Conservation (phyloP, 2,888 invertebrate genomes). For the Hipparchia semele region DNA sequence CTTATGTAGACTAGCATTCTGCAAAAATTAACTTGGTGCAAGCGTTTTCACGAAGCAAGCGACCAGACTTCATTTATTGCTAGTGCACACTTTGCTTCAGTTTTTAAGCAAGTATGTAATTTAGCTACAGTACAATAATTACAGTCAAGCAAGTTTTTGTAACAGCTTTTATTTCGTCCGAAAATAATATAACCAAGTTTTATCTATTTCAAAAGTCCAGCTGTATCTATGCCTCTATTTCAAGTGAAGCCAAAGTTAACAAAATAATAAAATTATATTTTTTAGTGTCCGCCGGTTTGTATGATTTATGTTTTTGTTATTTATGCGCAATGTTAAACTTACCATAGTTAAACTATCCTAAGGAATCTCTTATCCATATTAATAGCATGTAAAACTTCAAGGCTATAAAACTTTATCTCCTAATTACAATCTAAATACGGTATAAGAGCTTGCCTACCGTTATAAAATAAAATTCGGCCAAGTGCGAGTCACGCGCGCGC, state of each 20-base stretch:
- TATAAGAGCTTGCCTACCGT: slow-evolving; percentile 38
- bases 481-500: not conserved
- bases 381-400: slow-evolving; percentile 24
- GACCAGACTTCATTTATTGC: too few species aligned
- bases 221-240: too few species aligned
- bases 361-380: slow-evolving; percentile 21
- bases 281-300: not conserved
- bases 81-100: too few species aligned
- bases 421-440: slow-evolving; percentile 40
- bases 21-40: too few species aligned
- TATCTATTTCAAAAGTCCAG: slow-evolving; percentile 59
- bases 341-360: slow-evolving; percentile 18
- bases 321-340: slow-evolving; percentile 13
- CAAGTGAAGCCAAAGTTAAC: too few species aligned
- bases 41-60: too few species aligned
- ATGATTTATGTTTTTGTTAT: slow-evolving; percentile 14
- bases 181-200: slow-evolving; percentile 57
- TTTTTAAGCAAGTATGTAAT: too few species aligned
- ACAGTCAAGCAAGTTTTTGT: slow-evolving; percentile 6
- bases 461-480: slow-evolving; percentile 31
- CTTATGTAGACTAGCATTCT: too few species aligned
- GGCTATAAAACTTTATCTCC: slow-evolving; percentile 36
- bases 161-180: slow-evolving; percentile 55
- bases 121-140: too few species aligned
- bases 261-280: not conserved